Conservation (phyloP, 1,140 invertebrate genomes). For the Mycetomoellerius zeteki region DNA sequence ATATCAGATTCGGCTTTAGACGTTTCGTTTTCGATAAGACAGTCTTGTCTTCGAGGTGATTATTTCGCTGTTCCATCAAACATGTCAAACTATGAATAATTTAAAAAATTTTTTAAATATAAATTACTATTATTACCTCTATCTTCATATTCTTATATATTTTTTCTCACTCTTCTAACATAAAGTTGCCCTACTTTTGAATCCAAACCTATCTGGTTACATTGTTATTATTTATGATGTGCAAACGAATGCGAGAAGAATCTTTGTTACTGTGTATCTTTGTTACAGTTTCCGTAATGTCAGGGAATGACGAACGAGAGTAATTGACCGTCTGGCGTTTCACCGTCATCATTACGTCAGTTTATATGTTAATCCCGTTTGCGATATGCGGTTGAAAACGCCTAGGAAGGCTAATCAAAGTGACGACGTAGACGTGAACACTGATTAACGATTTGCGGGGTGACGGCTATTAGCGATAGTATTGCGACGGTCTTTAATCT, state of each 20-base stretch:
- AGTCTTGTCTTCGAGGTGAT: no score
- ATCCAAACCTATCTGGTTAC: no score
- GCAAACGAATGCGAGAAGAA: background rate
- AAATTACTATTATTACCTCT: no score
- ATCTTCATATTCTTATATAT: no score
- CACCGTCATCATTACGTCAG: background rate
- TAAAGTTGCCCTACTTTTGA: no score
- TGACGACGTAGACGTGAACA: slow-evolving; percentile 28
- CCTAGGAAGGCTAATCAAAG: slow-evolving; percentile 35
- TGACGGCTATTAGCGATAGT: slow-evolving; percentile 38
- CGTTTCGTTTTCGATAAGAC: no score
- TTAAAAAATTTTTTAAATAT: no score
- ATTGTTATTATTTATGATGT: background rate
- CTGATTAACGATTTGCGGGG: slow-evolving; percentile 53
- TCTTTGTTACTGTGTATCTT: background rate
- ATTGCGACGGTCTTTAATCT: slow-evolving; percentile 47
- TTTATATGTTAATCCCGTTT: slow-evolving; percentile 46
- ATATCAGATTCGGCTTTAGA: no score
- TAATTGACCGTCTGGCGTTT: slow-evolving; percentile 7
- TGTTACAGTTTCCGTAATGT: background rate
- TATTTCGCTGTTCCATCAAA: no score
- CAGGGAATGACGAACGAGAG: background rate
- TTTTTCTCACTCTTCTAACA: no score
- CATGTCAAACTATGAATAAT: no score
- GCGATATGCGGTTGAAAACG: slow-evolving; percentile 13